These are phyloP conservation scores for Embiotoca jacksoni DNA, from an alignment of 2,113 vertebrate species.

Conservation along the genomic window DNA sequence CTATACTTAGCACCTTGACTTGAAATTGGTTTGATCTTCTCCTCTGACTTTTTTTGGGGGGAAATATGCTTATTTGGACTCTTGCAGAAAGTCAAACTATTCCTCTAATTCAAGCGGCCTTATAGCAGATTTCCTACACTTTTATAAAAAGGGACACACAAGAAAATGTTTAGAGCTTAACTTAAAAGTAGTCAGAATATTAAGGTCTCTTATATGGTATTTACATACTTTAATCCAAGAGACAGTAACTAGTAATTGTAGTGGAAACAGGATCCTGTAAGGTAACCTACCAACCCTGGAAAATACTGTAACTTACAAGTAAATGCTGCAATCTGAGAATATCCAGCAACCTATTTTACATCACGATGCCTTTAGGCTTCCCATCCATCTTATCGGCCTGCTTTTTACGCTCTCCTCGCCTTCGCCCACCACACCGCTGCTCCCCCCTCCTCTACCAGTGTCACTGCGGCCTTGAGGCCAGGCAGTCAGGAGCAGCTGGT, in stretches of 20 bases:
- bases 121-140: conserved; percentile 42
- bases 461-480: conserved; percentile 69
- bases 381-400: conserved; percentile 70
- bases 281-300: conserved; percentile 2
- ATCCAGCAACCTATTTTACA: conserved; percentile 54
- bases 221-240: conserved; percentile 1
- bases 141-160: conserved; percentile 1
- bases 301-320: conserved; percentile 34
- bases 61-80: too few relatives aligned
- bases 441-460: conserved; percentile 38
- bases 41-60: too few relatives aligned
- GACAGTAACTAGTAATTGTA: not conserved
- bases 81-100: not conserved
- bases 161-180: conserved; percentile 15
- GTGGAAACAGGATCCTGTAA: not conserved
- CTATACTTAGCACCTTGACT: not conserved
- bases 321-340: conserved; percentile 50
- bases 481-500: conserved; percentile 67
- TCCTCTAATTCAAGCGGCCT: conserved; percentile 1
- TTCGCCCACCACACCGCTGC: not conserved
- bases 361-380: conserved; percentile 51
- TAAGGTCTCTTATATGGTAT: not conserved
- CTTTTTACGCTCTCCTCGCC: conserved; percentile 29
- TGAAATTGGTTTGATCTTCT: conserved; percentile 16
- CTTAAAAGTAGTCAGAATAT: not conserved